A percentile compares a stretch with the other conserved stretches of the same genome.
Evolutionary conservation across 2,797 vertebrate species (phyloP).

Genomic region (Prunella strophiata): DNA sequence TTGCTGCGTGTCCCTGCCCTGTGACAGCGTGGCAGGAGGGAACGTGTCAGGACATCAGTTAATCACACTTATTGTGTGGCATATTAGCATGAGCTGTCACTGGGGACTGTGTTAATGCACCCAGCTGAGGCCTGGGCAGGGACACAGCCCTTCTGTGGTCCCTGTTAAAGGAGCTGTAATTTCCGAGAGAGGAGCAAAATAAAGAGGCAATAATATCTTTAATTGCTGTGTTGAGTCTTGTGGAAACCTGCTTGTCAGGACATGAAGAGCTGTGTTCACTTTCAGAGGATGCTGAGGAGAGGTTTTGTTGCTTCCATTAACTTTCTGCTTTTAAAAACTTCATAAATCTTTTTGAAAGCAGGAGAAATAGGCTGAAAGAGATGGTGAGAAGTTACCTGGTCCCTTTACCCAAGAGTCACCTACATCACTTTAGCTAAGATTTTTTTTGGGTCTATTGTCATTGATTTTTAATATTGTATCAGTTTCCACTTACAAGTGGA

Average conservation of each 20-base stretch:
- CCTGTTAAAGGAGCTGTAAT: neutral
- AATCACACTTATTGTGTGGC: neutral
- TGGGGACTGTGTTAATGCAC: neutral
- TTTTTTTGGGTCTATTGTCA: neutral
- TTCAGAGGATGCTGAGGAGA: neutral
- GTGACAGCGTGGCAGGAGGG: neutral
- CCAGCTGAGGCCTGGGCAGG: neutral
- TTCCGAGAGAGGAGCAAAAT: neutral
- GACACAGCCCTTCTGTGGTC: neutral
- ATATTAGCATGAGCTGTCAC: neutral
- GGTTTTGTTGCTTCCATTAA: neutral
- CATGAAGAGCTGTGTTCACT: neutral
- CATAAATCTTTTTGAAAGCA: neutral
- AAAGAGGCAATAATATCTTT: neutral
- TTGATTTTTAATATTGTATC: neutral
- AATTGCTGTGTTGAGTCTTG: neutral
- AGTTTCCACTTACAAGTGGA: neutral
- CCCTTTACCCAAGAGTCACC: neutral
- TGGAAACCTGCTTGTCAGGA: neutral
- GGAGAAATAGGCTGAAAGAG: neutral
- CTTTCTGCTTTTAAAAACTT: neutral
- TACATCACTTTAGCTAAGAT: neutral
- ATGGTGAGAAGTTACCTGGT: neutral
- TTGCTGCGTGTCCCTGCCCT: neutral
- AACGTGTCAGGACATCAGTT: neutral